Base-by-base conservation (phyloP, 1,140 invertebrate genomes). In the Medauroidea extradentata region DNA sequence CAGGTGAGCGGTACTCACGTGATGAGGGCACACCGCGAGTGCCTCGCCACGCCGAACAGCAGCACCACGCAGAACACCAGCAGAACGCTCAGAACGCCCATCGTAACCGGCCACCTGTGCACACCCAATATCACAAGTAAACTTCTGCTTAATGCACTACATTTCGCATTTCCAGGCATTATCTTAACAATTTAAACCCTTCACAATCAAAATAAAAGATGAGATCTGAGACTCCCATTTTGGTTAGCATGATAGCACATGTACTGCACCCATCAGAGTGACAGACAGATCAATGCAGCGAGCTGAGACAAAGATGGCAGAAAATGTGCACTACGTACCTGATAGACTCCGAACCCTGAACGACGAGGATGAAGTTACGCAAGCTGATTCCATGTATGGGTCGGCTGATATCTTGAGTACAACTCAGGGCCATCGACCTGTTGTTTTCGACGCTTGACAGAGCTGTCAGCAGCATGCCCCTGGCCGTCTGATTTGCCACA, bases 21-120 rank as follows among this genome's bases (percentile, higher is more conserved):
- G 67, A 93, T 92, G 48, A 93, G 79, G 19, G 88, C 85, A 74
- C 89, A 91, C 65, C 90, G 80, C 2, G 89, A 92, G 73, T 91
- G 88, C 63, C 88, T 80, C 50, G 87, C 88, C 58, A 93, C 86
- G 63, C 90, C 91, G 69, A 91, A 88, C 55, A 93, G 77, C 59
- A 93, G 78, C 44, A 93, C 83, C 57, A 91, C 83, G 72, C 89
- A 91, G 25, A 93, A 81, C 23, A 91, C 82, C 54, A 92, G 82
- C 44, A 93, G 80, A 42, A 88, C 78, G 58, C 87, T 88, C 58
- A 91, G 76, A 3, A 91, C 78, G 27, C 83, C 85, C 81, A 92
- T 88, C 4, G 89, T 91, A 34, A 85, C 77, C 7, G 89, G 88
- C 88, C 89, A 92, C 68, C 90, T 83, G 57, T 79, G 44, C 64